Evolutionary conservation across 2,113 vertebrate species (phyloP), one percentile per base, ranked within the genome.

Genomic region (Oophaga pumilio): DNA sequence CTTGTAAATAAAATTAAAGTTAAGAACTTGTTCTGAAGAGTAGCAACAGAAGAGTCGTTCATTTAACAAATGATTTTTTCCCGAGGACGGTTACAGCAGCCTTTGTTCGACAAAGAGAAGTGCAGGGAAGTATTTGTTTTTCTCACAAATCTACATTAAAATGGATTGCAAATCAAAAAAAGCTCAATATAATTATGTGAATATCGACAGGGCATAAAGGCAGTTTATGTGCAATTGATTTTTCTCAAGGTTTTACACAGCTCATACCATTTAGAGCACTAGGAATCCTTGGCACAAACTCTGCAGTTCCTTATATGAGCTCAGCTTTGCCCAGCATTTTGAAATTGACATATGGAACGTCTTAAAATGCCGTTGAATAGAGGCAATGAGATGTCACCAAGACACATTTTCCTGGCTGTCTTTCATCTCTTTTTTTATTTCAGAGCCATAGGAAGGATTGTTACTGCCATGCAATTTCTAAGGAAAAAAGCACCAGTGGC

Each of bases 201-300:
- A 62, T 82, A 87, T 82, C 74, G 86, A 87, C 49, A 26, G 68
- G 60, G 64, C 78, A 87, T 60, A 60, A 78, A 82, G 20, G 69
- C 86, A 82, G 79, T 74, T 87, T 87, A 71, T 80, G 56, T 59
- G 85, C 64, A 52, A 87, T 81, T 74, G 85, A 81, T 87, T 87
- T 87, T 76, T 76, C 50, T 60, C 68, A 62, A 82, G 69, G 78
- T 13, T 52, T 73, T 80, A 28, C 18, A 43, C 79, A 82, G 78
- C 86, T 87, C 59, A 60, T 60, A 76, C 12, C 22, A 50, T 52
- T 87, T 82, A 43, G 52, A 74, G 66, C 17, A 28, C 43, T 62
- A 87, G 78, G 68, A 87, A 87, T 82, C 78, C 53, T 76, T 74
- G 79, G 69, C 68, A 76, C 33, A 74, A 15, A 14, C 14, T 82